Evolutionary conservation across 53 echinoderm and acorn worm species (phyloP).

Genomic region (Astropecten irregularis): DNA sequence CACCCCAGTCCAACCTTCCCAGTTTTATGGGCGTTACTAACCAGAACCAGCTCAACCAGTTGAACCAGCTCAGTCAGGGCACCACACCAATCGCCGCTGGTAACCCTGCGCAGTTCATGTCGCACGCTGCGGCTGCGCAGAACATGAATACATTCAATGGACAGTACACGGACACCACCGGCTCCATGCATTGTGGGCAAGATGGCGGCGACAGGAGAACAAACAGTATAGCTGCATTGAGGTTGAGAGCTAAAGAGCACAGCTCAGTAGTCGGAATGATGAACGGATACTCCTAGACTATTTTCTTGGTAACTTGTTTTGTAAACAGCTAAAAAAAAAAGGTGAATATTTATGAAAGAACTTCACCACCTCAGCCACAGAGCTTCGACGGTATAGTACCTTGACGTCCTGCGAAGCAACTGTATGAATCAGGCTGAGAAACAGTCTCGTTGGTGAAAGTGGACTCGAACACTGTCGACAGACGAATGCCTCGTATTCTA

Average conservation of each 20-base stretch:
- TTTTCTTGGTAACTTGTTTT: background rate
- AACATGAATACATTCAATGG: slow-evolving; percentile 93
- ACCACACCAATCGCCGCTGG: slow-evolving; percentile 66
- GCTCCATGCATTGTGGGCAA: slow-evolving; percentile 66
- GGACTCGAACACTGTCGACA: too few species aligned
- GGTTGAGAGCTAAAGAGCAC: slow-evolving; percentile 94
- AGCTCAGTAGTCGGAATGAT: slow-evolving; percentile 92
- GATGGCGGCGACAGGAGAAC: slow-evolving; percentile 83
- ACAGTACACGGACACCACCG: slow-evolving; percentile 67
- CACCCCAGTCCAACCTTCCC: slow-evolving; percentile 88
- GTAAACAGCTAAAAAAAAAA: too few species aligned
- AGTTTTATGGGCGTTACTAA: slow-evolving; percentile 99
- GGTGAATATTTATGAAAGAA: slow-evolving; percentile 36
- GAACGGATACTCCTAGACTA: slow-evolving; percentile 89
- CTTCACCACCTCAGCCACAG: too few species aligned
- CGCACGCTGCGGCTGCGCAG: slow-evolving; percentile 58
- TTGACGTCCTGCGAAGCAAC: background rate
- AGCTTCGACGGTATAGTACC: background rate
- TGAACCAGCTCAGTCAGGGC: slow-evolving; percentile 31
- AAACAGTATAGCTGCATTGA: slow-evolving; percentile 92
- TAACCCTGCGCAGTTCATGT: slow-evolving; percentile 61
- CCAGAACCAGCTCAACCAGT: slow-evolving; percentile 57
- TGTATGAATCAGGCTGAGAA: background rate
- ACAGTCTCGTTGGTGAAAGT: too few species aligned
- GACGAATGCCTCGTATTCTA: too few species aligned